Percentiles rank a stretch among this genome's conserved stretches.
phyloP scores from a whole-genome alignment of 2,888 invertebrate species.

The Cheilosia vulpina region DNA sequence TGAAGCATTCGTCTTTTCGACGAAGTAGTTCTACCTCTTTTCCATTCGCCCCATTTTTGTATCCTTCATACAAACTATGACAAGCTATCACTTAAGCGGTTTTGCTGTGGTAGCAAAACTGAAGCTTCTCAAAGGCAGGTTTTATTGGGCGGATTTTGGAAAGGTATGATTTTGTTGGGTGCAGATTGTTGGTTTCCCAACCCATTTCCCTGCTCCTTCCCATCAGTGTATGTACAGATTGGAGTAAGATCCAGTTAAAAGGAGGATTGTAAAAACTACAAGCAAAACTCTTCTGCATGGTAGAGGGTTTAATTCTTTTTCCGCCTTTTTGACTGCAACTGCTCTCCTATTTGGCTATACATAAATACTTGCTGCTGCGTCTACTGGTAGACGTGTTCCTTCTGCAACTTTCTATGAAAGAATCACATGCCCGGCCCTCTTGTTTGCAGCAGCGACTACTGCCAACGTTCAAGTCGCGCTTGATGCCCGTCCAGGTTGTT shows the following conservation, averaged over 20 bases:
- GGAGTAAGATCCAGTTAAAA: slow-evolving; percentile 9
- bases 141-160: slow-evolving; percentile 4
- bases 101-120: slow-evolving; percentile 24
- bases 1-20: neutral
- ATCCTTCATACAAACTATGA: slow-evolving; percentile 5
- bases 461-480: slow-evolving; percentile 58
- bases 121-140: slow-evolving; percentile 25
- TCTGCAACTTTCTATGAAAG: neutral
- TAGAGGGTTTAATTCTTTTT: slow-evolving; percentile 1
- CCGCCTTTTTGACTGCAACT: slow-evolving; percentile 8
- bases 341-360: slow-evolving; percentile 18
- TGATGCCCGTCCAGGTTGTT: slow-evolving; percentile 59
- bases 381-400: neutral
- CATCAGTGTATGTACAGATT: neutral
- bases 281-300: slow-evolving; percentile 1
- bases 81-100: slow-evolving; percentile 39
- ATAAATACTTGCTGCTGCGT: neutral
- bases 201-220: neutral
- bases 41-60: neutral
- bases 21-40: no score
- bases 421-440: neutral
- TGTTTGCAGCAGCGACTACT: slow-evolving; percentile 3
- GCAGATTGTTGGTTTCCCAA: neutral
- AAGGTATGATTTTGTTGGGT: neutral
- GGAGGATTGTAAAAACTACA: neutral